Conservation (phyloP, 2,797 vertebrate genomes). For the Gambelia wislizenii region DNA sequence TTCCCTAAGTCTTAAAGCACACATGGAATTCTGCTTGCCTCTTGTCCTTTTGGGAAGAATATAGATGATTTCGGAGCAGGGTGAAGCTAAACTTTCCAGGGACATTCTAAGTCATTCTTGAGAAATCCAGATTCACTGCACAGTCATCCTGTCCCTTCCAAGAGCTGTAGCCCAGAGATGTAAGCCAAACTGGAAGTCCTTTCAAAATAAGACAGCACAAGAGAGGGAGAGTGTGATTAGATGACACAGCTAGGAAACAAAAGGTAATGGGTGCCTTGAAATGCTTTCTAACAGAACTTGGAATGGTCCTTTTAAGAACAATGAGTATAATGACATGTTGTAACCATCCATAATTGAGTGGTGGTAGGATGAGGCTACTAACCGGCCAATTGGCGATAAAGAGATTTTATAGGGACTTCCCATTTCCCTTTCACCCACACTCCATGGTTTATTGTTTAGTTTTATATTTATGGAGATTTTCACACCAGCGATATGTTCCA, state of each 20-base stretch:
- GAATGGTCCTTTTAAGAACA: not conserved
- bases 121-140: conserved; percentile 8
- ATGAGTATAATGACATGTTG: not conserved
- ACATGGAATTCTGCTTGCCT: not conserved
- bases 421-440: too few relatives aligned
- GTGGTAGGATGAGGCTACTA: not conserved
- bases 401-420: too few relatives aligned
- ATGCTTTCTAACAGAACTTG: not conserved
- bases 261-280: not conserved
- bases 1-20: not conserved
- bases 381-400: too few relatives aligned
- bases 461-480: not conserved
- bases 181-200: conserved; percentile 36
- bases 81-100: not conserved
- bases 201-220: not conserved
- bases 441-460: not conserved
- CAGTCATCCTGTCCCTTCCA: not conserved
- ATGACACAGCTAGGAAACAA: not conserved
- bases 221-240: not conserved
- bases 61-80: not conserved
- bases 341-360: not conserved
- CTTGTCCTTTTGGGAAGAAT: not conserved
- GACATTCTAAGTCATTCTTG: not conserved
- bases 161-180: conserved; percentile 33
- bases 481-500: too few relatives aligned